Conservation (phyloP, 2,888 invertebrate species). For the Ectemnius lituratus region DNA sequence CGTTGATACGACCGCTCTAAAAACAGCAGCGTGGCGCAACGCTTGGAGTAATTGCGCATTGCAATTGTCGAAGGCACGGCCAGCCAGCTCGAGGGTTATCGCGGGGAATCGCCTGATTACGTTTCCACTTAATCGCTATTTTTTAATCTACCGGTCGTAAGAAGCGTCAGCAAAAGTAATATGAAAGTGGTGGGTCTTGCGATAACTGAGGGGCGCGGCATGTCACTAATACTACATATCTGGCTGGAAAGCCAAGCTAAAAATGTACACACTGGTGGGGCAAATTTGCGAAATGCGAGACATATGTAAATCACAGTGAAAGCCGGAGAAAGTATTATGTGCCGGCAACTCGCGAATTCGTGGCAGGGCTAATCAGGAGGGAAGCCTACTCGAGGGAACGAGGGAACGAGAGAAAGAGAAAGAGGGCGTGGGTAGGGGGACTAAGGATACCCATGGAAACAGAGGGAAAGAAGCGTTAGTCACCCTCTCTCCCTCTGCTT, state of each 20-base stretch:
- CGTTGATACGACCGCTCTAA: background rate
- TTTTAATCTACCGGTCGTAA: slow-evolving; percentile 10
- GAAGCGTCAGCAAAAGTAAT: background rate
- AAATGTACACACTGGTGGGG: slow-evolving; percentile 24
- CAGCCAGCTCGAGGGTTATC: background rate
- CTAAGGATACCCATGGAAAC: too few species aligned
- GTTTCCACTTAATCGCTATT: slow-evolving; percentile 23
- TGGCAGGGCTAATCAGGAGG: background rate
- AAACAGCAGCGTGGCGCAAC: too few species aligned
- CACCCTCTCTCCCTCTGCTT: slow-evolving; percentile 13
- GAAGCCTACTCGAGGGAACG: background rate
- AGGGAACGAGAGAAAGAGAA: background rate
- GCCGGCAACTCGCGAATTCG: background rate
- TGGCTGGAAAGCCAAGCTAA: background rate
- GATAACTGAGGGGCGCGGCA: background rate
- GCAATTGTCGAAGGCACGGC: background rate
- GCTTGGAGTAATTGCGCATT: background rate
- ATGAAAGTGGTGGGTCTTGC: background rate
- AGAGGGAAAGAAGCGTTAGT: slow-evolving; percentile 24
- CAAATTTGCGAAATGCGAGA: slow-evolving; percentile 39
- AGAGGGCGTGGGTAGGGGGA: slow-evolving; percentile 7
- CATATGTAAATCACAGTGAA: slow-evolving; percentile 25
- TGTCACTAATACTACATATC: too few species aligned
- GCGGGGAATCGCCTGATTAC: slow-evolving; percentile 16
- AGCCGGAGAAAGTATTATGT: background rate